Evolutionary conservation across 2,113 vertebrate genomes (phyloP), one percentile per base, ranked within the genome.

Genomic region (Raja brachyura): DNA sequence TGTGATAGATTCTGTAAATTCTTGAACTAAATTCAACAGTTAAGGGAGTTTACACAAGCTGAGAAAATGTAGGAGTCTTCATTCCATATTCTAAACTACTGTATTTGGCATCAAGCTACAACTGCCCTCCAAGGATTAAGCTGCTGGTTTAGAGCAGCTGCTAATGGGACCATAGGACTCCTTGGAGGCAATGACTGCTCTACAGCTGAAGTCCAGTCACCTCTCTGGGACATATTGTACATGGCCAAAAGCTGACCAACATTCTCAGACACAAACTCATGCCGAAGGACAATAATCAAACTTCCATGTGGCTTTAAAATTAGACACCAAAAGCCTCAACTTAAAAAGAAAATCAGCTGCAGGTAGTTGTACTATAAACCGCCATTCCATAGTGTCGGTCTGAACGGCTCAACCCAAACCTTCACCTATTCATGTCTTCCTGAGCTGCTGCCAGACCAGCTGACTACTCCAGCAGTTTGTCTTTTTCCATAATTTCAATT

Each of bases 211-310:
- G 59, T 88, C 59, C n/a, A 31, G 59, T 20, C 83, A 63, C n/a
- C 63, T 1, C 31, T 88, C 59, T 18, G 28, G 13, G 1, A 5
- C 14, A 88, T 9, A 88, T 4, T 16, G 59, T 13, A 86, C 13
- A 18, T 14, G 14, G 83, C 83, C 83, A 88, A 88, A 88, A 88
- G 59, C 59, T 63, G 59, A 63, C 83, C 63, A 59, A 88, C 59
- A 59, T 66, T 31, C 61, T 61, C 25, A 88, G 59, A 66, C 6
- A 16, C 28, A 66, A 13, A 28, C n/a, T 20, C 0, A 63, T 6
- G 28, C 31, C 11, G 16, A 28, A 85, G 28, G 61, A 6, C 59
- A 88, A 88, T 61, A 88, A 31, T 31, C 59, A 88, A 88, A 33
- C 83, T 63, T 73, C 63, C 13, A 10, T 5, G 70, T 63, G 5